Conservation (phyloP, 1,140 invertebrate genomes). For the Papilio machaon region DNA sequence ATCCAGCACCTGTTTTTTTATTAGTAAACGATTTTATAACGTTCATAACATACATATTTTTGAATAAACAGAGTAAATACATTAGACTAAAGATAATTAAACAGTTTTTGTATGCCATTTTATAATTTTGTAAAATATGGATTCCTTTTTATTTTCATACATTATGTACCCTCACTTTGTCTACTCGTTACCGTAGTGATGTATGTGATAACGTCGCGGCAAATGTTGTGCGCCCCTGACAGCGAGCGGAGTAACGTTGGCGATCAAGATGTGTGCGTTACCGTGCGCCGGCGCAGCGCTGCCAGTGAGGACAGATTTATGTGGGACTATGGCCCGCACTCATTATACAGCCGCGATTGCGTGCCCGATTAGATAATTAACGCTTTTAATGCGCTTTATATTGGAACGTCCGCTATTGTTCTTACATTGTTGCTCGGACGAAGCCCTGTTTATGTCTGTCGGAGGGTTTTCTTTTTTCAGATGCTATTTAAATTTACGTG, state of each 20-base stretch:
- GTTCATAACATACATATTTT: not conserved
- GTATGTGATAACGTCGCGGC: not conserved
- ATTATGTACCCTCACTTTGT: not conserved
- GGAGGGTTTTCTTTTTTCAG: not conserved
- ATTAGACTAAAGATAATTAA: not conserved
- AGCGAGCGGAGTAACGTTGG: conserved; percentile 54
- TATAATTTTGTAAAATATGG: not conserved
- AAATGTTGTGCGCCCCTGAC: conserved; percentile 49
- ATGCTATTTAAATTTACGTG: not conserved
- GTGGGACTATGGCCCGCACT: conserved; percentile 56
- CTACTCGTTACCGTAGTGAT: not conserved
- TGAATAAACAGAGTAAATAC: not conserved
- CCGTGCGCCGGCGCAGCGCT: conserved; percentile 63
- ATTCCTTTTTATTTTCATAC: not conserved
- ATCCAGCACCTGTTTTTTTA: conserved; percentile 28
- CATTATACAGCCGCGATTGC: conserved; percentile 60
- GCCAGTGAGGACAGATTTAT: conserved; percentile 70
- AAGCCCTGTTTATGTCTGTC: not conserved
- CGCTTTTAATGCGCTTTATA: conserved; percentile 41
- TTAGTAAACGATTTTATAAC: conserved; percentile 8
- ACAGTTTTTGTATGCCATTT: not conserved
- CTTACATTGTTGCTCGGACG: conserved; percentile 29
- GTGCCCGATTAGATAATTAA: conserved; percentile 69
- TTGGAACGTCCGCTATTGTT: conserved; percentile 34
- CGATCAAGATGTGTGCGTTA: conserved; percentile 74